Conservation (phyloP, 2,113 vertebrate genomes). For the Phaethornis superciliosus region DNA sequence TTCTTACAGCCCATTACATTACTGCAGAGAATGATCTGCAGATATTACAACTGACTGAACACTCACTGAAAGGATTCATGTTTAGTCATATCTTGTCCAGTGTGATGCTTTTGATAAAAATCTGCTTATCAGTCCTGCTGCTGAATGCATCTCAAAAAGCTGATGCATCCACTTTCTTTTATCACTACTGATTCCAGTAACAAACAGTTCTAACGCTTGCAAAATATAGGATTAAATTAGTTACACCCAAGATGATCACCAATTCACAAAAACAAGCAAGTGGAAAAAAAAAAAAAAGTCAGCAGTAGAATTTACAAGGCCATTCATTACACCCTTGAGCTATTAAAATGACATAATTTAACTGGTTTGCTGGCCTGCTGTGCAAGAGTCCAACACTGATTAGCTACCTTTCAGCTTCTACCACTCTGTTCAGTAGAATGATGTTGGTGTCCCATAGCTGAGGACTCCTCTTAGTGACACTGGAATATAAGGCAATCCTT, state of each 20-base stretch:
- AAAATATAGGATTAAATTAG: conserved; percentile 55
- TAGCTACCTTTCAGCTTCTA: neutral
- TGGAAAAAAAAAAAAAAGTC: neutral
- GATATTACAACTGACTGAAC: conserved; percentile 80
- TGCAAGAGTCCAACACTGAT: neutral
- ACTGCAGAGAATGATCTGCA: conserved; percentile 1
- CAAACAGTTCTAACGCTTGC: conserved; percentile 18
- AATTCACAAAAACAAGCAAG: conserved; percentile 53
- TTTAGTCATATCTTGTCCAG: conserved; percentile 68
- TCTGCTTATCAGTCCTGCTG: conserved; percentile 81
- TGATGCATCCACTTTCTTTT: conserved; percentile 76
- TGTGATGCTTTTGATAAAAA: conserved; percentile 80
- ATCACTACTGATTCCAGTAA: conserved; percentile 36
- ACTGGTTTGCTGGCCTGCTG: neutral
- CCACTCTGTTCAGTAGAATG: neutral
- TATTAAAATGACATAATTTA: conserved; percentile 37
- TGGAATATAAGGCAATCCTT: neutral
- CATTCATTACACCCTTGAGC: conserved; percentile 20
- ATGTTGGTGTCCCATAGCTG: neutral
- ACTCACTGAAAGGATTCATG: conserved; percentile 80
- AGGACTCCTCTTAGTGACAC: neutral
- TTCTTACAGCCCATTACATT: neutral
- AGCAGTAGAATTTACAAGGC: conserved; percentile 46
- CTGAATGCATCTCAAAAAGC: conserved; percentile 75
- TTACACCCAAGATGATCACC: conserved; percentile 45